Base-by-base conservation (phyloP, 2,113 vertebrate species). In the Ranitomeya variabilis region DNA sequence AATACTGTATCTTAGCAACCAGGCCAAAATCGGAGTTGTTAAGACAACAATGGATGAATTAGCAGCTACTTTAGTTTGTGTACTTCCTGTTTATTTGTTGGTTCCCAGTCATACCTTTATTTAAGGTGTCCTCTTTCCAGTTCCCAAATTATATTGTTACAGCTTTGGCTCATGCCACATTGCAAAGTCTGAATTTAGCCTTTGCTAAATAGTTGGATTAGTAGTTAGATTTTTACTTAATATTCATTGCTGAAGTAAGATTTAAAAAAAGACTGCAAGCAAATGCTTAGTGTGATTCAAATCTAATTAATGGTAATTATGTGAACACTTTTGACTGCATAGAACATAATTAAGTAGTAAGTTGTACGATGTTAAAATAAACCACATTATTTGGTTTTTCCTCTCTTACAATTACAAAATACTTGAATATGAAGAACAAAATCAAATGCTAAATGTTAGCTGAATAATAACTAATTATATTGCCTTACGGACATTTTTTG, bases 391-490 rank as follows among this genome's bases (percentile, higher is more conserved):
- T 51, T 79, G 21, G 19, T 14, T n/a, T 18, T 54, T 78, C 0
- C 18, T 52, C 16, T 77, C 16, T 54, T 77, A 23, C 21, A 79
- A 79, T 79, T 79, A n/a, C 52, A 55, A 79, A 79, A 55, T n/a
- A 55, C n/a, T 55, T 79, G 37, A 76, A 51, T 45, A 26, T 45
- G 12, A 73, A 77, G 45, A 45, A n/a, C 51, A 23, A 54, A 23
- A 21, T 79, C 76, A 79, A 55, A 55, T 13, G 52, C 51, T 79
- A 79, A 79, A 55, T 79, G 51, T 11, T 55, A 79, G 76, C 76
- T 79, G 23, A 55, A 79, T 79, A 55, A 79, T 79, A 76, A 18
- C 73, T 51, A 51, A 45, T 76, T 76, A 76, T 51, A 21, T 15
- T 21, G 73, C 55, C 52, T 79, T 23, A 79, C 7, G 18, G 10